Evolutionary conservation across 2,113 vertebrate species (phyloP).

Genomic region (Nesoenas mayeri): DNA sequence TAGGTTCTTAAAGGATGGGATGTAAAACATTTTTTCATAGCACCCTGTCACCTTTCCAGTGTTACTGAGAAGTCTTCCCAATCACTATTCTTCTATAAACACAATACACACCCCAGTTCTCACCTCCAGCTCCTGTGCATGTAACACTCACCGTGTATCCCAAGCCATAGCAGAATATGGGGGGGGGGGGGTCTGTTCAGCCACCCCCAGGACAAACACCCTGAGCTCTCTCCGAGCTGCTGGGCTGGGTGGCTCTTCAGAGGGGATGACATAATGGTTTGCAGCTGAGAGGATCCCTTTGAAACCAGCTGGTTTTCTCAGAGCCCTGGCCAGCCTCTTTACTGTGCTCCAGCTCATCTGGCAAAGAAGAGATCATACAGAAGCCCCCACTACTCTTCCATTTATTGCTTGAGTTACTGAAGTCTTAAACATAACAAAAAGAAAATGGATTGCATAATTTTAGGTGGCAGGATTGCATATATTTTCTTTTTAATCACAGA

Average conservation of each 20-base stretch:
- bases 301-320: not conserved
- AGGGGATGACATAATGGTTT: not conserved
- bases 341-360: not conserved
- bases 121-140: not conserved
- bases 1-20: not conserved
- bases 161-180: not conserved
- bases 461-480: not conserved
- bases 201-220: too few species aligned
- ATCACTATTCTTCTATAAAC: not conserved
- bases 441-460: not conserved
- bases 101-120: not conserved
- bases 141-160: not conserved
- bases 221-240: not conserved
- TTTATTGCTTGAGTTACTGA: not conserved
- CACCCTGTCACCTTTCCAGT: not conserved
- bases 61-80: not conserved
- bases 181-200: not conserved
- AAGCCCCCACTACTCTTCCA: not conserved
- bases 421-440: not conserved
- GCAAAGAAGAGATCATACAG: not conserved
- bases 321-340: not conserved
- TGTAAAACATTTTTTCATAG: not conserved
- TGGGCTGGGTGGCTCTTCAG: not conserved
- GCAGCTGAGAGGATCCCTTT: not conserved
- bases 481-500: not conserved